Conservation (phyloP, 2,113 vertebrate species). For the Platysteira castanea region DNA sequence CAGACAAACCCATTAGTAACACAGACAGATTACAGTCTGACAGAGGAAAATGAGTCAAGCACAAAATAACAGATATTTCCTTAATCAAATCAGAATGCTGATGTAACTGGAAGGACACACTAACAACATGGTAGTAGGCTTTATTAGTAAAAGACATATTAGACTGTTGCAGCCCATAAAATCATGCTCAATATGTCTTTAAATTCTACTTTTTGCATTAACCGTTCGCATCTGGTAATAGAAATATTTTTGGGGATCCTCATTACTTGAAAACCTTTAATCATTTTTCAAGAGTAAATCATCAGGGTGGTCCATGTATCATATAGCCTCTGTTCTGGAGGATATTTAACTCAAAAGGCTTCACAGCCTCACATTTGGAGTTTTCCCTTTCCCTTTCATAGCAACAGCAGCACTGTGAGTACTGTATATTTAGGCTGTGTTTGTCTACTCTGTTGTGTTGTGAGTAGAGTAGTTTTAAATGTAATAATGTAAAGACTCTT, state of each 20-base stretch:
- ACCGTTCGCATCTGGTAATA: background rate
- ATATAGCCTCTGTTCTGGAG: background rate
- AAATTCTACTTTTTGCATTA: background rate
- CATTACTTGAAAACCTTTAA: background rate
- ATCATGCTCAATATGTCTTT: background rate
- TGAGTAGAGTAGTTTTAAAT: background rate
- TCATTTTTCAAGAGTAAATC: background rate
- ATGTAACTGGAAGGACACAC: background rate
- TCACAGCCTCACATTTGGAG: background rate
- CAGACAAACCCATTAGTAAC: background rate
- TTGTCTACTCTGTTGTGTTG: background rate
- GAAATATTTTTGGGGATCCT: background rate
- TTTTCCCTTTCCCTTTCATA: background rate
- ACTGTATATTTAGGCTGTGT: background rate
- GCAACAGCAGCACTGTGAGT: background rate
- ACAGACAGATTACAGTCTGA: background rate
- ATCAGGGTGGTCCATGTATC: background rate
- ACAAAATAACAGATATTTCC: background rate
- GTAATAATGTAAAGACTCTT: background rate
- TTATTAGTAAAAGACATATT: background rate
- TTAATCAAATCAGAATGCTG: background rate
- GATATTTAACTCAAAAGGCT: background rate
- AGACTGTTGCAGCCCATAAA: background rate
- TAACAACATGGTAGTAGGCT: background rate
- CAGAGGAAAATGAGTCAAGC: background rate